Percentiles rank a stretch among this genome's conserved stretches.
Conservation (phyloP, 2,888 invertebrate genomes). For the Arctia plantaginis region DNA sequence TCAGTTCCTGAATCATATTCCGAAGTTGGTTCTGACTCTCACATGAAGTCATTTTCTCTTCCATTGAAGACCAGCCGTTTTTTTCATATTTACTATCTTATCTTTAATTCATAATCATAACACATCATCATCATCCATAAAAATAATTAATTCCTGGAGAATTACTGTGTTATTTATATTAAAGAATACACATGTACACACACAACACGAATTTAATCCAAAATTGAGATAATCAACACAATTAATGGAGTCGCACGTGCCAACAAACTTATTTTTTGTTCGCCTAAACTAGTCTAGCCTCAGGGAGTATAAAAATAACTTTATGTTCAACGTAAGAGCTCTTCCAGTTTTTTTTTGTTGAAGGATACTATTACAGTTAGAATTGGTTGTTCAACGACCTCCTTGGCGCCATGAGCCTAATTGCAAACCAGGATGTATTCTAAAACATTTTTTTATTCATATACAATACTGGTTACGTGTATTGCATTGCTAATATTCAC, state of each 20-base stretch:
- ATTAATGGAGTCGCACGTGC: conserved; percentile 20
- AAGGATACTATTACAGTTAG: conserved; percentile 38
- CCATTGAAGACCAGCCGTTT: not conserved
- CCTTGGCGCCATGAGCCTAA: conserved; percentile 42
- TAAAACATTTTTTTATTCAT: conserved; percentile 30
- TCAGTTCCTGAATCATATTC: not conserved
- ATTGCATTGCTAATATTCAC: conserved; percentile 20
- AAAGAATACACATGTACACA: not conserved
- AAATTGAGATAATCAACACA: not conserved
- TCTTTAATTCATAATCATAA: not conserved
- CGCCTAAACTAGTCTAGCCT: conserved; percentile 18
- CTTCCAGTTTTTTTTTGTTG: conserved; percentile 26
- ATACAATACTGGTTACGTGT: conserved; percentile 26
- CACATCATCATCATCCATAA: not conserved
- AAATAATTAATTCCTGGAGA: not conserved
- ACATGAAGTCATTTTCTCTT: not conserved
- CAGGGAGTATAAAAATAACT: conserved; percentile 13
- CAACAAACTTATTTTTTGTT: conserved; percentile 21
- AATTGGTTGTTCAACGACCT: conserved; percentile 46
- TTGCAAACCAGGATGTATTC: conserved; percentile 36
- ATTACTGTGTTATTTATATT: not conserved
- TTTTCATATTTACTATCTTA: not conserved
- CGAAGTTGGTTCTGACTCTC: not conserved
- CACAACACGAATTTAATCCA: too few species aligned
- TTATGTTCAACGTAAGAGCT: conserved; percentile 14